Evolutionary conservation across 2,797 vertebrate species (phyloP), one percentile per base, ranked within the genome.

Genomic region (Coreius guichenoti): DNA sequence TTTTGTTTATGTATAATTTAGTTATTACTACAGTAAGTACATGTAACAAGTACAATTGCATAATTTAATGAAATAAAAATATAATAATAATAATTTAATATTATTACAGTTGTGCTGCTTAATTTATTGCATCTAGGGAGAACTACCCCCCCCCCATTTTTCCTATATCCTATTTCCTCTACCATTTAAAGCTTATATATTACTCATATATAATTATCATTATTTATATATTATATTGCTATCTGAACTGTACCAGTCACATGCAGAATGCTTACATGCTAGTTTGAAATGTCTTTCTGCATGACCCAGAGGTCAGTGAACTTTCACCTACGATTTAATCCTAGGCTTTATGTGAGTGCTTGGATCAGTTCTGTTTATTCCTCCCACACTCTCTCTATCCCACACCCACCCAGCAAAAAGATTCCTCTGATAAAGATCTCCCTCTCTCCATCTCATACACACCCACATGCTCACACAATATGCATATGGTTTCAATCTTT

Each of bases 401-500:
- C 39, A 67, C 49, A 69, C 77, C 17, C 67, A 39, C 39, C 33
- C 26, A 56, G 67, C 49, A 47, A 77, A 72, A 77, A 83, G 74
- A 81, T 68, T 80, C 85, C 74, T 72, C 26, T 80, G 51, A 86
- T 89, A 89, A 78, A 88, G 79, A 89, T 85, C 79, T 80, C 49
- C 61, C 17, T 31, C 29, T 74, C 65, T 70, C 39, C 3, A 12
- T 80, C 51, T 63, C 87, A 33, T 78, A 36, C 84, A 70, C 81
- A 72, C 85, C 58, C 87, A 82, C 81, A 77, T 31, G 45, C 76
- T 58, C 67, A 13, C n/a, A 43, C 61, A 85, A 69, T 76, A 70
- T 87, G 76, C 87, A 90, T 82, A 79, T 90, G 86, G 81, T 86
- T 87, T 88, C 78, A 86, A 86, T 90, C 84, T 84, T 56, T 61